Percentiles rank a stretch among this genome's conserved stretches.
Evolutionary conservation across 2,113 vertebrate genomes (phyloP).

Genomic region (Diglossa brunneiventris): DNA sequence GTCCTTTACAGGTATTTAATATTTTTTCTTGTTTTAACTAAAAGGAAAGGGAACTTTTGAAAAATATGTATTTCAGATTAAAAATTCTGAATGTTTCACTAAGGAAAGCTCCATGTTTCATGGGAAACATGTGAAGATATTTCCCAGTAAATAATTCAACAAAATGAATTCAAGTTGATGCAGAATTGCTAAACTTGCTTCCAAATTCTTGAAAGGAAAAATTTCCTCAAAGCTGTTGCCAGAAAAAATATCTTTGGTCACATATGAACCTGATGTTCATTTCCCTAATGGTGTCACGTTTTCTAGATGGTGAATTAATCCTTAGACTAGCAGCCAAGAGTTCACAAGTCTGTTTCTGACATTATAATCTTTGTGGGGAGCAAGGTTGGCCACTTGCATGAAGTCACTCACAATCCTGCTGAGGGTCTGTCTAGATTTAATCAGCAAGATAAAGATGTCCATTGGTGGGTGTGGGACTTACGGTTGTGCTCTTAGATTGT

Average conservation of each 20-base stretch:
- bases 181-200: not conserved
- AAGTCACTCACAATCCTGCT: not conserved
- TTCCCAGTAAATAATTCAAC: not conserved
- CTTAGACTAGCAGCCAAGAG: not conserved
- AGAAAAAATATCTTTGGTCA: not conserved
- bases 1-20: not conserved
- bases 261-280: not conserved
- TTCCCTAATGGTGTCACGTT: not conserved
- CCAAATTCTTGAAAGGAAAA: not conserved
- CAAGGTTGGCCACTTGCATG: not conserved
- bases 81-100: not conserved
- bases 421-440: not conserved
- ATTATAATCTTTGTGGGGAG: not conserved
- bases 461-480: not conserved
- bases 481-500: not conserved
- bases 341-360: not conserved
- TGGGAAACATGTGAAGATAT: not conserved
- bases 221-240: not conserved
- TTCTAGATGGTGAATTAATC: not conserved
- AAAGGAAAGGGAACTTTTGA: not conserved
- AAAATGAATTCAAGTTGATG: not conserved
- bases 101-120: not conserved
- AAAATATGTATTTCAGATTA: not conserved
- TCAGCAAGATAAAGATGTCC: not conserved
- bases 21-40: not conserved